Conservation (phyloP, 2,113 vertebrate species). For the Numenius arquata region DNA sequence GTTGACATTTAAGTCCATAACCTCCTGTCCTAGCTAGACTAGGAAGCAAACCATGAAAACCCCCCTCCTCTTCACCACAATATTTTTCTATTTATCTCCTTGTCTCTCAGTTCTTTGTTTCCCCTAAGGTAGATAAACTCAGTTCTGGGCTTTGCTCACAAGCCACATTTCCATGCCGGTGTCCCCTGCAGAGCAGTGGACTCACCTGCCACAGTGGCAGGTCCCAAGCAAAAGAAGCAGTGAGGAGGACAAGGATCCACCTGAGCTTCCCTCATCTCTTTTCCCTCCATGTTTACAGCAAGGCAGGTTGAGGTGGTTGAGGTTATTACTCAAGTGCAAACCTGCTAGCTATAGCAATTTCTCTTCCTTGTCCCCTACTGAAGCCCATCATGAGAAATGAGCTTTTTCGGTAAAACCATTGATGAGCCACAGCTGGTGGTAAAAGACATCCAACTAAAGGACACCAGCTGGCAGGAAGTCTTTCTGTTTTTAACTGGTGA, state of each 20-base stretch:
- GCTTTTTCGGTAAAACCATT: background rate
- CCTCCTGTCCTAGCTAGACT: background rate
- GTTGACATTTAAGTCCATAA: background rate
- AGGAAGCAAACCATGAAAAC: background rate
- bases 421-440: background rate
- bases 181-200: background rate
- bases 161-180: background rate
- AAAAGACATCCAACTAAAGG: background rate
- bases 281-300: background rate
- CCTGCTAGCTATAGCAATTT: background rate
- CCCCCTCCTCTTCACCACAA: background rate
- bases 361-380: background rate
- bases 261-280: background rate
- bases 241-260: background rate
- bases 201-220: background rate
- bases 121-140: background rate
- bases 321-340: background rate
- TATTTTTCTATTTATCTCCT: background rate
- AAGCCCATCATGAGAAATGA: background rate
- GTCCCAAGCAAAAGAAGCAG: background rate
- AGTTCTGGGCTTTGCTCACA: background rate
- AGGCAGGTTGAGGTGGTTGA: background rate
- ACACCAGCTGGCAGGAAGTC: background rate
- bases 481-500: background rate
- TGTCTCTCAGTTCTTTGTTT: background rate